Percentiles rank a stretch among this genome's conserved stretches.
Evolutionary conservation across 1,140 invertebrate species (phyloP).

Genomic region (Hyposmocoma kahamanoa): DNA sequence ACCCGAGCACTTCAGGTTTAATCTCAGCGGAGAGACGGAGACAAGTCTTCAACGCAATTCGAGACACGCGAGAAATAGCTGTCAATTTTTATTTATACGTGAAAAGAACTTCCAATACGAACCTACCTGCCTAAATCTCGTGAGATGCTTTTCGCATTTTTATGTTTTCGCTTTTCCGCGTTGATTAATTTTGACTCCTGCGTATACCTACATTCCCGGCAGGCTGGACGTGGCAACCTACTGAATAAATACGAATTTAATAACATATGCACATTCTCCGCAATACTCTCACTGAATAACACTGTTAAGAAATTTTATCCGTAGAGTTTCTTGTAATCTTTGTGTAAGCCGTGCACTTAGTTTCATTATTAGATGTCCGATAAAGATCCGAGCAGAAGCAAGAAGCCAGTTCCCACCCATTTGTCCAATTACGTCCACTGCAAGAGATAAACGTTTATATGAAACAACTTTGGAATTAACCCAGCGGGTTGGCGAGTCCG

Average conservation of each 20-base stretch:
- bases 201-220: too few relatives aligned
- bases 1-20: not conserved
- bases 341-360: too few relatives aligned
- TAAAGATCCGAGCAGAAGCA: too few relatives aligned
- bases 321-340: too few relatives aligned
- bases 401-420: conserved; percentile 14
- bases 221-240: too few relatives aligned
- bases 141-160: not conserved
- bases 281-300: too few relatives aligned
- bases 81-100: conserved; percentile 10
- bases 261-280: too few relatives aligned
- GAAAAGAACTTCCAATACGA: not conserved
- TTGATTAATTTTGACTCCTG: too few relatives aligned
- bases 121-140: not conserved
- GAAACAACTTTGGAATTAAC: conserved; percentile 26
- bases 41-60: not conserved
- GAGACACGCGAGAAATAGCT: conserved; percentile 8
- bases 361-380: too few relatives aligned
- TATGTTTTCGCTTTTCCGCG: too few relatives aligned
- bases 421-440: conserved; percentile 25
- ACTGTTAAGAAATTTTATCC: too few relatives aligned
- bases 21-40: not conserved
- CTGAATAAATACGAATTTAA: too few relatives aligned
- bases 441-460: conserved; percentile 21
- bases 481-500: conserved; percentile 7